phyloP scores from a whole-genome alignment of 1,140 invertebrate genomes.

The Saccostrea echinata region DNA sequence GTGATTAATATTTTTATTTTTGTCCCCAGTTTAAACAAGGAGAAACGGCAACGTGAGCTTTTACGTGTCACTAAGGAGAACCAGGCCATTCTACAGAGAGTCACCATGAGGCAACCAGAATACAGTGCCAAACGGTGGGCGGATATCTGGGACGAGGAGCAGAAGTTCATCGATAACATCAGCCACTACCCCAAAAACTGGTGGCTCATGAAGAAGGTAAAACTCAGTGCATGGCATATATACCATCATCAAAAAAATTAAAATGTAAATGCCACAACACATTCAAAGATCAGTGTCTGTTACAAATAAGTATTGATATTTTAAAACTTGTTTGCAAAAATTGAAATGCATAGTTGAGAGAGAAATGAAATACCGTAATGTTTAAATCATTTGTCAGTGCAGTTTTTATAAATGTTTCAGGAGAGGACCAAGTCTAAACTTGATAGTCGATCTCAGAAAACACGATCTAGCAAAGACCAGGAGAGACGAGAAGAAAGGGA shows the following conservation, averaged over 20 bases:
- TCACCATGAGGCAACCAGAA: constrained; percentile 75
- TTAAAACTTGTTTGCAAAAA: no score
- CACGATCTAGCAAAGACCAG: not conserved
- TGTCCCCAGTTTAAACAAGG: constrained; percentile 75
- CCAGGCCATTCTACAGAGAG: constrained; percentile 75
- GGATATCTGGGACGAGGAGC: constrained; percentile 77
- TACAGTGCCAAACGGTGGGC: constrained; percentile 75
- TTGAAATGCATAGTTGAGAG: no score
- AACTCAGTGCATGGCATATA: not conserved
- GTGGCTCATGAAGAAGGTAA: constrained; percentile 67
- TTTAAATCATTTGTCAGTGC: no score
- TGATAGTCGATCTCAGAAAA: constrained; percentile 6
- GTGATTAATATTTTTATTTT: no score
- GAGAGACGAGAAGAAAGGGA: not conserved
- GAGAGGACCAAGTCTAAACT: constrained; percentile 20
- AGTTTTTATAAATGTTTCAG: not conserved
- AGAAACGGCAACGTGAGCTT: constrained; percentile 77
- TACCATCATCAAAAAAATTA: not conserved
- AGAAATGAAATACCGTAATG: no score
- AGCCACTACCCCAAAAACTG: constrained; percentile 78
- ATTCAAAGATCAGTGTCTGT: no score
- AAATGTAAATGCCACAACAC: not conserved
- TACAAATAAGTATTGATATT: no score
- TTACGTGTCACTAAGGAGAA: constrained; percentile 76
- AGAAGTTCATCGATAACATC: constrained; percentile 79